A percentile compares a stretch with the other conserved stretches of the same genome.
These are phyloP conservation scores for Trichomalopsis sarcophagae DNA, from an alignment of 1,140 invertebrate species.

Conservation along the genomic window DNA sequence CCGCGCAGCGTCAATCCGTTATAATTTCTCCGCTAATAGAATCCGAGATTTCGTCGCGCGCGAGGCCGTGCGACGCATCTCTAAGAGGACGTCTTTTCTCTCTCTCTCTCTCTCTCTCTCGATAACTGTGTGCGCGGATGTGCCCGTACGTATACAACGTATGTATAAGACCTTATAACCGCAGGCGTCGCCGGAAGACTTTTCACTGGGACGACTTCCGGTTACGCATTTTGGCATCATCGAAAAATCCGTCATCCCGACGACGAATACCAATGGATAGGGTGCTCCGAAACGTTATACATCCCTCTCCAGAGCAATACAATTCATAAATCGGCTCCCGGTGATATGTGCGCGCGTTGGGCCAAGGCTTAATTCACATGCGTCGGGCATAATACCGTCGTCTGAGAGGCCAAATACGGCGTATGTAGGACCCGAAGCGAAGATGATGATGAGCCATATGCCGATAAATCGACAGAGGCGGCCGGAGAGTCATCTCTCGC, in stretches of 20 bases:
- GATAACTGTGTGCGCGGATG: background rate
- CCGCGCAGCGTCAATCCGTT: constrained; percentile 71
- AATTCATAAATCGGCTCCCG: constrained; percentile 24
- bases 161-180: background rate
- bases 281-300: background rate
- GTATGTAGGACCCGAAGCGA: background rate
- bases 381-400: constrained; percentile 39
- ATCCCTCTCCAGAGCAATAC: background rate
- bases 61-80: constrained; percentile 67
- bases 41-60: constrained; percentile 71
- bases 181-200: constrained; percentile 39
- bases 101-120: no score
- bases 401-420: constrained; percentile 42
- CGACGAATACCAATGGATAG: constrained; percentile 28
- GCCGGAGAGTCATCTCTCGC: constrained; percentile 38
- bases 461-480: background rate
- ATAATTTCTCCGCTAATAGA: constrained; percentile 75
- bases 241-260: background rate
- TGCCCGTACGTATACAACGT: background rate
- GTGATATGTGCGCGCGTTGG: background rate
- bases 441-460: constrained; percentile 6
- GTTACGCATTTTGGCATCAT: background rate
- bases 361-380: constrained; percentile 41
- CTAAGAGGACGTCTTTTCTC: background rate
- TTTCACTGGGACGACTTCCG: constrained; percentile 21